Base-by-base conservation (phyloP, 2,797 vertebrate genomes). In the Microcaecilia unicolor region DNA sequence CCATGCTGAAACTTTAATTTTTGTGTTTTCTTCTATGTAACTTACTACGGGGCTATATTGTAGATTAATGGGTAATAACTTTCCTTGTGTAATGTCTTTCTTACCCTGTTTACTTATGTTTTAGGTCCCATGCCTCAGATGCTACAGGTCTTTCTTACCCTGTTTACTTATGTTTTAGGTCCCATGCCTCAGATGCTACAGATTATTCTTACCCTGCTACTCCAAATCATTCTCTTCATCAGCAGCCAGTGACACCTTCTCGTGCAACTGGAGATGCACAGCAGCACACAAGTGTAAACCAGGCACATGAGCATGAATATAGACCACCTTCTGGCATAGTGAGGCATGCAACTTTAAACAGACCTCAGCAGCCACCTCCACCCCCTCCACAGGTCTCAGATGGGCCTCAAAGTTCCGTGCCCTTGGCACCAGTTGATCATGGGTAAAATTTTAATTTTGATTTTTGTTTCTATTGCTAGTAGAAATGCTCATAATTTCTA, bases 151-250 rank as follows among this genome's bases (percentile, higher is more conserved):
- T 90, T 41, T 89, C 90, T 37, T 97, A 92, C 34, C 43, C 20
- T n/a, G 22, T 50, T 44, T 34, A 21, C 54, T 61, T 52, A 17
- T n/a, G 51, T 46, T 34, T 15, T 65, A 99, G 95, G 80, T 91
- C 86, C 44, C 92, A 91, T 11, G 74, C 82, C 3, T 83, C 71
- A 5, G 93, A 99, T 37, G 77, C 85, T 41, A 82, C 78, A 2
- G 85, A 86, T 66, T 91, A 90, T 41, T 89, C 90, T 37, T 97
- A 92, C 34, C 92, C 92, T 25, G 88, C 87, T 27, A 86, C 90
- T 44, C 91, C 93, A 61, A 99, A 92, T 69, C 92, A 97, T 4
- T 85, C 87, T 12, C 54, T 79, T 26, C 85, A 91, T 74, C 55
- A 90, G 70, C 83, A 93, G 78, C 4, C 90, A 41, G 42, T 84